Percentiles rank a stretch among this genome's conserved stretches.
phyloP scores from a whole-genome alignment of 2,888 invertebrate genomes.

The Drosophila birchii region DNA sequence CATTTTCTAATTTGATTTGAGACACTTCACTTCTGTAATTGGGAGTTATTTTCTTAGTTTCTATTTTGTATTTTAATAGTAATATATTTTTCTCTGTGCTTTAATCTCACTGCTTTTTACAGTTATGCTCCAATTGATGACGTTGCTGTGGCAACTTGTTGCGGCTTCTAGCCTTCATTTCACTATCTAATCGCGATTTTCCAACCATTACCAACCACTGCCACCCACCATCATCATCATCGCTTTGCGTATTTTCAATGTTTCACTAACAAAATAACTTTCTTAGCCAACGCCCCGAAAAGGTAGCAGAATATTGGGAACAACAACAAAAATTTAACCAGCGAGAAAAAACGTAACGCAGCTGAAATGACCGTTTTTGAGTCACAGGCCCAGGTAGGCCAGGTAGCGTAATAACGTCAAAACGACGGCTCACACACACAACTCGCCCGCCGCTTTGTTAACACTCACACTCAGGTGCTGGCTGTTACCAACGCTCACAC shows the following conservation, averaged over 20 bases:
- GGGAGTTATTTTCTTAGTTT: background rate
- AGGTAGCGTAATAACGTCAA: constrained; percentile 58
- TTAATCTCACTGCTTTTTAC: constrained; percentile 73
- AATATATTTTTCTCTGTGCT: constrained; percentile 14
- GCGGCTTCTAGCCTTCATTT: constrained; percentile 41
- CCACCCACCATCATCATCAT: constrained; percentile 2
- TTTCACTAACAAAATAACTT: constrained; percentile 50
- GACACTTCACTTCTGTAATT: background rate
- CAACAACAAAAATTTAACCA: constrained; percentile 19
- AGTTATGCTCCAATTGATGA: constrained; percentile 74
- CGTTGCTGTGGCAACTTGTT: constrained; percentile 67
- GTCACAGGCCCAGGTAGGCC: constrained; percentile 62
- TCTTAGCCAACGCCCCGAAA: constrained; percentile 77
- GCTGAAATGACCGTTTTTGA: constrained; percentile 78
- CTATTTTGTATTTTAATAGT: background rate
- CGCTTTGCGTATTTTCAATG: background rate
- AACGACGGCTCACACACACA: constrained; percentile 45
- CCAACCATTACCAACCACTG: constrained; percentile 24
- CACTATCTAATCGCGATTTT: constrained; percentile 65
- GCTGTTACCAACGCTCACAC: constrained; percentile 69
- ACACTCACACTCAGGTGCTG: constrained; percentile 50
- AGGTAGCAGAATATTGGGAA: constrained; percentile 40
- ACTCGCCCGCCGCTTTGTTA: constrained; percentile 38
- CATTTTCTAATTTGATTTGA: background rate
- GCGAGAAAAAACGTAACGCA: constrained; percentile 68